These are phyloP conservation scores for Thalassoma bifasciatum DNA, from an alignment of 2,113 vertebrate species.

Conservation along the genomic window DNA sequence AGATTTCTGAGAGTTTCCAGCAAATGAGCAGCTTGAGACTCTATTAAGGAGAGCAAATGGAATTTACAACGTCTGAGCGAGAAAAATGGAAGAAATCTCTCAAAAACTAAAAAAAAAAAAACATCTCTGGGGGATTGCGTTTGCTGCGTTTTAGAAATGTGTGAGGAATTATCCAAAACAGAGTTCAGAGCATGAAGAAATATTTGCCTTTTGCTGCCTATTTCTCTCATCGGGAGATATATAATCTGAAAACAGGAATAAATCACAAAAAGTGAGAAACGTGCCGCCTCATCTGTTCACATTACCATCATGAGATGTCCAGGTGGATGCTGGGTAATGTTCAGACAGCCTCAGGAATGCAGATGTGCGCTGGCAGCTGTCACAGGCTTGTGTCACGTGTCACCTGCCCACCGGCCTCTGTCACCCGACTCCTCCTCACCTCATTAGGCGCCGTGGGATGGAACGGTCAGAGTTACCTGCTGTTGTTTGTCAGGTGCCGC, in stretches of 20 bases:
- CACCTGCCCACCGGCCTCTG: constrained; percentile 26
- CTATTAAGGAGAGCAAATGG: constrained; percentile 36
- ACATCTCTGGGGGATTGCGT: background rate
- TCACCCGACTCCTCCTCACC: background rate
- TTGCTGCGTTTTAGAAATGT: constrained; percentile 3
- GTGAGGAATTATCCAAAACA: constrained; percentile 19
- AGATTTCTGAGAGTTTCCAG: constrained; percentile 22
- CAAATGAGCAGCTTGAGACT: constrained; percentile 20
- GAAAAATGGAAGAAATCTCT: constrained; percentile 31
- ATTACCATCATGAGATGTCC: background rate
- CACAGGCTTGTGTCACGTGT: background rate
- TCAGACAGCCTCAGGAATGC: background rate
- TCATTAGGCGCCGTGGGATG: background rate
- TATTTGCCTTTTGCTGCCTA: constrained; percentile 4
- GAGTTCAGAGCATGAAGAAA: background rate
- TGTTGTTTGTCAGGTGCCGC: constrained; percentile 19
- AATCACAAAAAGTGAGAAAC: background rate
- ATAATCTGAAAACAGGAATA: too few relatives aligned
- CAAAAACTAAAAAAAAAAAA: background rate
- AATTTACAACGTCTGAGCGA: constrained; percentile 24
- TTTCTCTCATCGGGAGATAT: background rate
- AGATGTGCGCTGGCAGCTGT: constrained; percentile 8
- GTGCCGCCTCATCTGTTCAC: background rate
- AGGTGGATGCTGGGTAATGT: background rate
- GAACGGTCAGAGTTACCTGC: background rate